phyloP scores from a whole-genome alignment of 2,888 invertebrate genomes.

The Archips crataeganus region DNA sequence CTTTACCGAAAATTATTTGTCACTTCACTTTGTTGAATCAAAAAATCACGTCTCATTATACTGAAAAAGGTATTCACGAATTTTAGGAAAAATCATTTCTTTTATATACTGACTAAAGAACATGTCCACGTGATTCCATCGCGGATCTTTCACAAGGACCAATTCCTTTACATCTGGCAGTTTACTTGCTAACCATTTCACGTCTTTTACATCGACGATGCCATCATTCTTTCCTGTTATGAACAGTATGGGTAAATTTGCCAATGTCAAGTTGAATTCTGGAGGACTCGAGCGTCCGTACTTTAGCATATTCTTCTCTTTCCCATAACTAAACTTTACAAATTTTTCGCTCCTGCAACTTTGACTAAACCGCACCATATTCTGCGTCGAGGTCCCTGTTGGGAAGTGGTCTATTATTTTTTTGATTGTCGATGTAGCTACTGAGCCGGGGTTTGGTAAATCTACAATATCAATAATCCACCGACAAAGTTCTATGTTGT shows the following conservation, averaged over 20 bases:
- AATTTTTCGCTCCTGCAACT: slow-evolving; percentile 42
- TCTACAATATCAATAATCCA: slow-evolving; percentile 12
- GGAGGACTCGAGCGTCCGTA: slow-evolving; percentile 32
- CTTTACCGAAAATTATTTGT: too few relatives aligned
- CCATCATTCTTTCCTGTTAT: slow-evolving; percentile 61
- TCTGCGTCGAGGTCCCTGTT: slow-evolving; percentile 33
- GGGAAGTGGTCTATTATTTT: slow-evolving; percentile 16
- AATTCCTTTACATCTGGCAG: slow-evolving; percentile 78
- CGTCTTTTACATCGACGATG: slow-evolving; percentile 85
- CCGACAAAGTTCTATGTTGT: neutral
- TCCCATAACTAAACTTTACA: slow-evolving; percentile 33
- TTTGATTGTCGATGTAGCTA: neutral
- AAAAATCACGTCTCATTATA: slow-evolving; percentile 22
- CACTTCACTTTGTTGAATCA: too few relatives aligned
- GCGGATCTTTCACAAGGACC: slow-evolving; percentile 75
- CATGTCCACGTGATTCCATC: slow-evolving; percentile 51
- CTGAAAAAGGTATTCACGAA: slow-evolving; percentile 21
- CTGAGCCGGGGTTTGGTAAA: slow-evolving; percentile 21
- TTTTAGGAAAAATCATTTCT: slow-evolving; percentile 22
- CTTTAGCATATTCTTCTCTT: slow-evolving; percentile 12
- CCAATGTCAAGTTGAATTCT: slow-evolving; percentile 33
- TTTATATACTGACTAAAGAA: slow-evolving; percentile 30
- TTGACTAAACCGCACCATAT: slow-evolving; percentile 68
- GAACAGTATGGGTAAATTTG: slow-evolving; percentile 25
- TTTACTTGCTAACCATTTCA: slow-evolving; percentile 69